Conservation (phyloP, 2,888 invertebrate species). For the Lissocephala sabroskyi region DNA sequence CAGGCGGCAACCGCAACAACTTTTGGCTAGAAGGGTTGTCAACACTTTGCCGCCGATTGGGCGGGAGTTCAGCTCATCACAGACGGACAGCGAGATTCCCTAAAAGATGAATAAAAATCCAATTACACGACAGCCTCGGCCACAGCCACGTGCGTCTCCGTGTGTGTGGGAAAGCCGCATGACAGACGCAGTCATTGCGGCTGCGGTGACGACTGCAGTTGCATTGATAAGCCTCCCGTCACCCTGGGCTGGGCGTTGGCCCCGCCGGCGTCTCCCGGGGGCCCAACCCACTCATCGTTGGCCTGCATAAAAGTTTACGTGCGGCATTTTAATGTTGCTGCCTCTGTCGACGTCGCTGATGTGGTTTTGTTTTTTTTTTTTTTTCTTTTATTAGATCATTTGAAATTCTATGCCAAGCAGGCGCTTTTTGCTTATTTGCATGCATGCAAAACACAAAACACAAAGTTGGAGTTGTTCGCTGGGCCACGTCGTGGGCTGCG, state of each 20-base stretch:
- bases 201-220: constrained; percentile 27
- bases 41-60: too few relatives aligned
- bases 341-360: constrained; percentile 11
- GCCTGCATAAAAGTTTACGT: constrained; percentile 5
- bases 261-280: background rate
- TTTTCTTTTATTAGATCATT: constrained; percentile 51
- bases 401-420: constrained; percentile 53
- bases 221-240: constrained; percentile 22
- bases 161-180: constrained; percentile 6
- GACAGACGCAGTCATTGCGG: constrained; percentile 39
- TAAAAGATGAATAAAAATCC: too few relatives aligned
- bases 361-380: background rate
- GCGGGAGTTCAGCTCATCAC: too few relatives aligned
- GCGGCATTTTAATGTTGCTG: constrained; percentile 16
- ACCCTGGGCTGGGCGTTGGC: too few relatives aligned
- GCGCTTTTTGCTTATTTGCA: constrained; percentile 18
- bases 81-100: too few relatives aligned
- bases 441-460: background rate
- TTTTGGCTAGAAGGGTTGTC: too few relatives aligned
- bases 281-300: background rate
- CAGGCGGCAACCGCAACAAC: constrained; percentile 30
- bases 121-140: too few relatives aligned
- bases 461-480: background rate
- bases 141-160: too few relatives aligned
- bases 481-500: background rate